Evolutionary conservation across 1,140 invertebrate genomes (phyloP), one percentile per base, ranked within the genome.

Genomic region (Psix sp.): DNA sequence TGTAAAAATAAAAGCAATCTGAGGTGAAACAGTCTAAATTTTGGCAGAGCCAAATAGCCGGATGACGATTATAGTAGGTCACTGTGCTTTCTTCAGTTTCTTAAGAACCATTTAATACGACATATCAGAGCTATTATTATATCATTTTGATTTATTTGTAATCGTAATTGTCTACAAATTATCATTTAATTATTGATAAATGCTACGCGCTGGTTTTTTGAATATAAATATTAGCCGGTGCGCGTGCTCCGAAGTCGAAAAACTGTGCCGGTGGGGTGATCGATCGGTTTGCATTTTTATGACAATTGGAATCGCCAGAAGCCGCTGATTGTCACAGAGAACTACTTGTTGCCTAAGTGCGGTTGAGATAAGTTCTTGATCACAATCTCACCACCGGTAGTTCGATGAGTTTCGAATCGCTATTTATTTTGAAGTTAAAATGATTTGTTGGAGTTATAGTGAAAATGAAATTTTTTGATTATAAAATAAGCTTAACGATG

Each of bases 1-100:
- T 77, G 77, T 68, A 78, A 80, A 80, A 80, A 80, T 78, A 80
- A 78, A 78, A 79, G 33, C 65, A 60, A 77, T 42, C 46, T 36
- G 48, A 67, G 46, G 46, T 21, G 60, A 72, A 62, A 45, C 40
- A 46, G 51, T 36, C 60, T 39, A 35, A 62, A 71, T 71, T 79
- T 77, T 76, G 75, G 67, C 72, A 76, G 17, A 54, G 60, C 46
- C 35, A 33, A 46, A 65, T 57, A 17, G 24, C 20, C 36, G 43
- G 57, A 49, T 36, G 68, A 54, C 59, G 39, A 54, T 63, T 59
- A 39, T 52, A 74, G 72, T 74, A 60, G 72, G 72, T 74, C 46
- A 66, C 35, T 70, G 57, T 29, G 52, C 33, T 66, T 62, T 65
- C 66, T 60, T 66, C 45, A 78, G 65, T 76, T 66, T 59, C 59